Evolutionary conservation across 1,140 invertebrate genomes (phyloP), one percentile per base, ranked within the genome.

Genomic region (Diabrotica virgifera): DNA sequence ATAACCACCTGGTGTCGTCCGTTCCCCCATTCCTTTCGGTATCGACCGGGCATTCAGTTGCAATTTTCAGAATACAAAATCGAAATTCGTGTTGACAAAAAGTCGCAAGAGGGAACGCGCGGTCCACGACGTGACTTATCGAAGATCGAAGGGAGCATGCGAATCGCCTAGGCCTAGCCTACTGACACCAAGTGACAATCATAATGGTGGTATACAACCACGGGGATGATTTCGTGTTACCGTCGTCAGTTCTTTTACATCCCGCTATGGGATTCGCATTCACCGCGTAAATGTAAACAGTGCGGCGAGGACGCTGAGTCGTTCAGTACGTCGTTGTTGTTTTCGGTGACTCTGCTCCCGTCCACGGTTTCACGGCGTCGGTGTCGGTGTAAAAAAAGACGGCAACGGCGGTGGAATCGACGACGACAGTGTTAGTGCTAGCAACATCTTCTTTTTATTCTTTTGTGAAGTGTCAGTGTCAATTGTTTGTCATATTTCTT

Each of bases 1-100:
- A 77, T 59, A 76, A 77, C 76, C 77, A 78, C 77, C 77, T 78
- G 77, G 77, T 76, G 74, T 74, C 76, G 74, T 72, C 67, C 72
- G 72, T 71, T 77, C 73, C 76, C 76, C 74, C 73, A 77, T 77
- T 76, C 76, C 75, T 77, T 77, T 72, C 74, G 73, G 70, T 79
- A 79, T 79, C 76, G 77, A 79, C 74, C 77, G 74, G 73, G 68
- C 72, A 70, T 65, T 69, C 62, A 74, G 73, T 72, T 66, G 70
- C 66, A 72, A 75, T 74, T 74, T 74, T 71, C 64, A 69, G 62
- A 70, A 69, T 68, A 72, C 69, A 72, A 67, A 72, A 76, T 77
- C 74, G 73, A 77, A 77, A 76, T 69, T 69, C 59, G 67, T 71
- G 66, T 59, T 72, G 62, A 68, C 69, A 69, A 69, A 72, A 57